phyloP scores from a whole-genome alignment of 1,140 invertebrate genomes.

The Ylistrum balloti region DNA sequence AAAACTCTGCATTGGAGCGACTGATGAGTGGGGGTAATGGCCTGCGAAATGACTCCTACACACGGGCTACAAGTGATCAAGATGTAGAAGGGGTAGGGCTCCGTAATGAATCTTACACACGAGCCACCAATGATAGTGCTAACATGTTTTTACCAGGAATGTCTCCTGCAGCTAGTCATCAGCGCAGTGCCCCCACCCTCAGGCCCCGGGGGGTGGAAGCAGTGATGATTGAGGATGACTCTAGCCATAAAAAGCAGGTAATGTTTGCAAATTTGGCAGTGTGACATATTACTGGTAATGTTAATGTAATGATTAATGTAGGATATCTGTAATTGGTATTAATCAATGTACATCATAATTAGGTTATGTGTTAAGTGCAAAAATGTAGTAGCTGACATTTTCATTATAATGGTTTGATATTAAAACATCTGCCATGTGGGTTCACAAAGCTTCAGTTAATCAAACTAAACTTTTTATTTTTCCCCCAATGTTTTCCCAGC shows the following conservation, averaged over 20 bases:
- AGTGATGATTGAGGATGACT: constrained; percentile 68
- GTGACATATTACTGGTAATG: too few species aligned
- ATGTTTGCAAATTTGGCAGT: too few species aligned
- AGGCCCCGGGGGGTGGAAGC: constrained; percentile 48
- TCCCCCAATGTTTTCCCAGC: too few species aligned
- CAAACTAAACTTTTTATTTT: too few species aligned
- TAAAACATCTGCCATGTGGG: too few species aligned
- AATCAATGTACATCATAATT: too few species aligned
- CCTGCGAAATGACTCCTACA: constrained; percentile 75
- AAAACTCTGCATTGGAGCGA: constrained; percentile 50
- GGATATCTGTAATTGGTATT: too few species aligned
- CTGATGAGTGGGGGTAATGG: constrained; percentile 58
- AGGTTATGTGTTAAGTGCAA: too few species aligned
- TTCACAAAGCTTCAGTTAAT: too few species aligned
- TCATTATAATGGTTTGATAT: too few species aligned
- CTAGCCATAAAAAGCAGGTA: constrained; percentile 44
- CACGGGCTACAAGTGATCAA: constrained; percentile 71
- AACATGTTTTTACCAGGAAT: constrained; percentile 60
- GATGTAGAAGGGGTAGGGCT: constrained; percentile 4
- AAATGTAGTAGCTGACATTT: too few species aligned
- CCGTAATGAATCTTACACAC: constrained; percentile 49
- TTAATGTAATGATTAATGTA: too few species aligned
- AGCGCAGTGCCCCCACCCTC: constrained; percentile 50
- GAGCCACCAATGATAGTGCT: constrained; percentile 41
- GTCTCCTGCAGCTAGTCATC: constrained; percentile 51